Conservation (phyloP, 2,888 invertebrate species). For the Xestia xanthographa region DNA sequence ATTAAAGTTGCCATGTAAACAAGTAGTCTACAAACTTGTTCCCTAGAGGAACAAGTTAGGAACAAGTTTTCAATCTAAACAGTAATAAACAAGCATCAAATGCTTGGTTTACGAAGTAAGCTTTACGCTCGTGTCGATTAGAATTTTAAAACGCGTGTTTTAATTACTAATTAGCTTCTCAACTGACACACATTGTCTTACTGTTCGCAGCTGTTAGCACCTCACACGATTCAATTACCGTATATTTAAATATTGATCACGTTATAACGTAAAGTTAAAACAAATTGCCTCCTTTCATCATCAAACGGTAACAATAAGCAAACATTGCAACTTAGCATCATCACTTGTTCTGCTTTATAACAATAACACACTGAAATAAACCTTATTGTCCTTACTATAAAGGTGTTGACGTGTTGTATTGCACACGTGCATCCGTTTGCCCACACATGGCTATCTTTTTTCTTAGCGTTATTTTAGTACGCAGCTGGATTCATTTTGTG, state of each 20-base stretch:
- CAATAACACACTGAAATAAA: constrained; percentile 61
- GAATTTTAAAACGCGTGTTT: constrained; percentile 24
- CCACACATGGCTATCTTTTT: constrained; percentile 79
- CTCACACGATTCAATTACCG: constrained; percentile 34
- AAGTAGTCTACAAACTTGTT: too few species aligned
- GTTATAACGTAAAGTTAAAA: constrained; percentile 48
- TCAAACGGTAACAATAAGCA: constrained; percentile 65
- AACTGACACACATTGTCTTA: constrained; percentile 38
- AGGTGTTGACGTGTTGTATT: constrained; percentile 60
- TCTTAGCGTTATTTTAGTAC: constrained; percentile 75
- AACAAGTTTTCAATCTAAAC: too few species aligned
- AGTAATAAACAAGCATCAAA: neutral
- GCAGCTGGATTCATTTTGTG: constrained; percentile 80
- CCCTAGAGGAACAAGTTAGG: too few species aligned
- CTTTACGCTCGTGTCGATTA: neutral
- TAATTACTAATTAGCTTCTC: constrained; percentile 16
- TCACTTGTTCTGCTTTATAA: constrained; percentile 65
- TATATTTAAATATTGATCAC: constrained; percentile 45
- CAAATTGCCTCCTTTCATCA: constrained; percentile 63
- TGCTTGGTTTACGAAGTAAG: neutral
- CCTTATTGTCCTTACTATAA: constrained; percentile 63
- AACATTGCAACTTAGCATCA: constrained; percentile 68
- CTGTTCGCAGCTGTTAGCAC: constrained; percentile 38
- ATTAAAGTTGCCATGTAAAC: constrained; percentile 1
- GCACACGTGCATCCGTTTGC: constrained; percentile 69